Conservation (phyloP, 2,797 vertebrate genomes). For the Sebastes matsubarae region DNA sequence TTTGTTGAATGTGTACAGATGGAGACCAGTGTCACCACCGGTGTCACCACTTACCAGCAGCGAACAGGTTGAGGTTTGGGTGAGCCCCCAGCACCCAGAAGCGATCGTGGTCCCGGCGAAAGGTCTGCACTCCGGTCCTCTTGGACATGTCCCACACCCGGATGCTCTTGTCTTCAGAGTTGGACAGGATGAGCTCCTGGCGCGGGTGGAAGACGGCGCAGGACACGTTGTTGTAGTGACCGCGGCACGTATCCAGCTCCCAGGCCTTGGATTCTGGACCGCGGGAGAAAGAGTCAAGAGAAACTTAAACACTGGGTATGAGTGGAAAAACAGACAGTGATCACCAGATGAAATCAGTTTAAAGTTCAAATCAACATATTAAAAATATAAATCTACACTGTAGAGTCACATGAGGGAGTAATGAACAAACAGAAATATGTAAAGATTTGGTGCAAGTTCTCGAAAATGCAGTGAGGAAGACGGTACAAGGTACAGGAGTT, state of each 20-base stretch:
- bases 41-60: conserved; percentile 84
- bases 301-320: neutral
- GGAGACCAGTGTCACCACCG: neutral
- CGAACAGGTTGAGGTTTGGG: conserved; percentile 97
- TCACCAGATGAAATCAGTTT: neutral
- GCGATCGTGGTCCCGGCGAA: conserved; percentile 95
- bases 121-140: conserved; percentile 96
- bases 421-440: neutral
- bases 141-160: conserved; percentile 99
- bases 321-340: neutral
- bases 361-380: neutral
- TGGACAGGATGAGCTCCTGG: conserved; percentile 97
- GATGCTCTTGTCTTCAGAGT: conserved; percentile 98
- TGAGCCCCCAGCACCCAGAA: conserved; percentile 98
- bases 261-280: conserved; percentile 92
- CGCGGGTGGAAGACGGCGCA: conserved; percentile 96
- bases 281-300: neutral
- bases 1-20: neutral
- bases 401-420: neutral
- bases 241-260: conserved; percentile 97
- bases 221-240: conserved; percentile 98
- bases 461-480: neutral
- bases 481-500: neutral
- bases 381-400: neutral
- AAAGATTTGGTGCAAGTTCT: neutral